These are phyloP conservation scores for Coecobrya sp. DNA, from an alignment of 2,888 invertebrate genomes.

Conservation along the genomic window DNA sequence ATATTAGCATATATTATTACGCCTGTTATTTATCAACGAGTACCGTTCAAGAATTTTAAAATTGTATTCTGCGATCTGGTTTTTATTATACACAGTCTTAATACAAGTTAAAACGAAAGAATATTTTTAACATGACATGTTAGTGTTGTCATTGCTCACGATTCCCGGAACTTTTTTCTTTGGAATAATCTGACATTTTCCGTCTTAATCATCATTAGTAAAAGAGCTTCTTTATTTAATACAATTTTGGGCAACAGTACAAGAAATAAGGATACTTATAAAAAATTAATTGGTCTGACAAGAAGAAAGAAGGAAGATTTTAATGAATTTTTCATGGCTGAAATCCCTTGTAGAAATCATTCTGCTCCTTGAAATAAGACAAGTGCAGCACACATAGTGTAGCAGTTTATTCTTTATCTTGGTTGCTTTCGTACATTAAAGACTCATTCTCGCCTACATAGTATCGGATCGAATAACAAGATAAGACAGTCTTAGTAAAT, in stretches of 20 bases:
- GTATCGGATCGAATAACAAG: conserved; percentile 32
- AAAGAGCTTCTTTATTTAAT: neutral
- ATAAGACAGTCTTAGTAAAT: conserved; percentile 32
- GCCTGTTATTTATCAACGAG: neutral
- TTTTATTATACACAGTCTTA: neutral
- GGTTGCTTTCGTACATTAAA: neutral
- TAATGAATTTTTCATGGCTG: neutral
- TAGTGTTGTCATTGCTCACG: neutral
- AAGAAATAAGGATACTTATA: neutral
- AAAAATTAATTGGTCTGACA: conserved; percentile 54
- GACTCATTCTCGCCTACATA: conserved; percentile 50
- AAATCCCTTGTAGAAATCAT: neutral
- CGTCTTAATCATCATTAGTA: neutral
- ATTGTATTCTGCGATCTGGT: neutral
- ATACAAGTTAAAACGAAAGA: neutral
- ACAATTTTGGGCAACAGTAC: neutral
- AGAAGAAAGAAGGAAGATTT: neutral
- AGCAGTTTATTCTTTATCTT: neutral
- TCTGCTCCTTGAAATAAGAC: neutral
- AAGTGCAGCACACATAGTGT: neutral
- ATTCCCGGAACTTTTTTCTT: conserved; percentile 11
- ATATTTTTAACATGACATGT: conserved; percentile 28
- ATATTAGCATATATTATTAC: neutral
- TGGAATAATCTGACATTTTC: neutral
- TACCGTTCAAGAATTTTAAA: neutral